Conservation (phyloP, 2,113 vertebrate genomes). For the Gracilinanus agilis region DNA sequence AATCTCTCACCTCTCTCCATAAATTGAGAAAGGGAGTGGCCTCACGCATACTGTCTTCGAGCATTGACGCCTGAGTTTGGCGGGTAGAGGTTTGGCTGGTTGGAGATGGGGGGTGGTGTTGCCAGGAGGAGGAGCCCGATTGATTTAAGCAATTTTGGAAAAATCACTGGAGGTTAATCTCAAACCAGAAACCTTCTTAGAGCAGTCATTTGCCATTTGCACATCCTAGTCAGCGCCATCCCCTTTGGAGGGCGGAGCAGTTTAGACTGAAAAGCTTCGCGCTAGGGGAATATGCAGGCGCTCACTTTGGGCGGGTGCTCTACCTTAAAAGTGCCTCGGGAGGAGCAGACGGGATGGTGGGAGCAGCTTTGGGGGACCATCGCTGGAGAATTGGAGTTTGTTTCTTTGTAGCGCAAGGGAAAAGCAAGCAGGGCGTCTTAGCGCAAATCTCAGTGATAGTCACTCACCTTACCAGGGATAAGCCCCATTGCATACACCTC, state of each 20-base stretch:
- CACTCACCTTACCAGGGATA: not conserved
- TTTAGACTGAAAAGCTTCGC: not conserved
- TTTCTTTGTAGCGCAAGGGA: not conserved
- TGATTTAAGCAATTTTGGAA: not conserved
- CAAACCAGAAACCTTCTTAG: not conserved
- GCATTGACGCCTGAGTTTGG: not conserved
- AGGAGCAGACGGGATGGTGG: not conserved
- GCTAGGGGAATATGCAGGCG: not conserved
- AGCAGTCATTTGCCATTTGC: not conserved
- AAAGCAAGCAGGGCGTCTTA: not conserved
- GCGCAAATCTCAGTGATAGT: not conserved
- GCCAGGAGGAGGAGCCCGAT: not conserved
- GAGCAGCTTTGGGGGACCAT: not conserved
- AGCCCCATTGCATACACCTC: not conserved
- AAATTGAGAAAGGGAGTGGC: not conserved
- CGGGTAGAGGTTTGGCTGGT: conserved; percentile 38
- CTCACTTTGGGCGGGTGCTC: not conserved
- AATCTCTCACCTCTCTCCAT: conserved; percentile 9
- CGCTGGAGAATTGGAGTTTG: not conserved
- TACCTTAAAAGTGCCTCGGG: not conserved
- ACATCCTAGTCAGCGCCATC: not conserved
- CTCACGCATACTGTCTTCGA: not conserved
- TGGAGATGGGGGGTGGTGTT: conserved; percentile 35
- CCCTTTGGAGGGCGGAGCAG: not conserved
- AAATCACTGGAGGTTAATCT: not conserved